Evolutionary conservation across 2,113 vertebrate genomes (phyloP), one percentile per base, ranked within the genome.

Genomic region (Apistogramma diplotaenia): DNA sequence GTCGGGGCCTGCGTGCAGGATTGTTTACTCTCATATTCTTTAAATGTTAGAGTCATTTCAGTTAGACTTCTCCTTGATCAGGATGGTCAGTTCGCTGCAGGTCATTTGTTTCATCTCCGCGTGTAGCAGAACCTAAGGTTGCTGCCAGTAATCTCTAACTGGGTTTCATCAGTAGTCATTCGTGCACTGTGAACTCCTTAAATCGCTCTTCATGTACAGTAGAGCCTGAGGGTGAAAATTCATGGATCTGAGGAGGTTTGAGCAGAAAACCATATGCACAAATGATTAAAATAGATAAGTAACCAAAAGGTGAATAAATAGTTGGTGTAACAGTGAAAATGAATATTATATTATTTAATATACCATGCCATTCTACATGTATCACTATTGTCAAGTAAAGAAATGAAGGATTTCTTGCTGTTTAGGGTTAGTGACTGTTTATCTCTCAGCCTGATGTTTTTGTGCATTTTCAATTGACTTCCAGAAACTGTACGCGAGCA

Each of bases 401-500:
- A n/a, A n/a, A n/a, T n/a, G n/a, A n/a, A n/a, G n/a, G n/a, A n/a
- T n/a, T n/a, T n/a, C n/a, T n/a, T n/a, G n/a, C n/a, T n/a, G n/a
- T n/a, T n/a, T n/a, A n/a, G n/a, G n/a, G n/a, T n/a, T n/a, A n/a
- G n/a, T n/a, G n/a, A n/a, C n/a, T n/a, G n/a, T 49, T 49, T 19
- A 58, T 5, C 5, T 4, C 23, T 23, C 11, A 58, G 4, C 13
- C 29, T 62, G 0, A 31, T 23, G 37, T 12, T 57, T 21, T 2
- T 54, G 4, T 54, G 9, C 25, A 70, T n/a, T 5, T 31, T 75
- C 2, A 61, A 51, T 49, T 19, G 3, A 72, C 43, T 51, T 71
- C 1, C 83, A 96, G 95, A 96, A 96, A 89, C 95, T 99, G 70
- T 99, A 97, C 6, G 94, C 97, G 4, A 99, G 97, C 90, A 98